These are phyloP conservation scores for Trissonchulus sp. DNA, from an alignment of 2,888 invertebrate genomes.

Conservation along the genomic window DNA sequence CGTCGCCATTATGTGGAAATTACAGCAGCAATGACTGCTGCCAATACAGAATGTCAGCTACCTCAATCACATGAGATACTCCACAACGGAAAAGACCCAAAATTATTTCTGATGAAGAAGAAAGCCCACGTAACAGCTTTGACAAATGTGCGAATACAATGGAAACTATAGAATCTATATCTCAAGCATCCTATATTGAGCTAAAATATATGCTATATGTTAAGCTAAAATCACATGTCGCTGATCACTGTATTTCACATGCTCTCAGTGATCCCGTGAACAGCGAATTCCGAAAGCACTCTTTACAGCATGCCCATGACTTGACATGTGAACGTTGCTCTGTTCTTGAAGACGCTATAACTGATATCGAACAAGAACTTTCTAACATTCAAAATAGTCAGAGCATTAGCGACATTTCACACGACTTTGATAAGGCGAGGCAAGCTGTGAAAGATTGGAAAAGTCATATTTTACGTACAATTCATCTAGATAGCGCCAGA, in stretches of 20 bases:
- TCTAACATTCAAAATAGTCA: too few relatives aligned
- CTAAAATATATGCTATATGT: slow-evolving; percentile 4
- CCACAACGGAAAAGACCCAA: too few relatives aligned
- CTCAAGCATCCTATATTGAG: too few relatives aligned
- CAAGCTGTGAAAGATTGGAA: neutral
- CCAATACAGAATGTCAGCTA: too few relatives aligned
- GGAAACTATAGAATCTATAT: too few relatives aligned
- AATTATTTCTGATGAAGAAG: too few relatives aligned
- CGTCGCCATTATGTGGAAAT: too few relatives aligned
- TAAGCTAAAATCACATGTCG: neutral
- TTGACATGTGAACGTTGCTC: neutral
- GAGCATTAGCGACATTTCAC: too few relatives aligned
- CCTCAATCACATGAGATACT: too few relatives aligned
- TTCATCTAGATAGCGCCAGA: slow-evolving; percentile 16
- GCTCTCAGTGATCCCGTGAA: slow-evolving; percentile 3
- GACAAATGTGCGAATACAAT: too few relatives aligned
- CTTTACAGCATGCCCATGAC: neutral
- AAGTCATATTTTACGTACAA: slow-evolving; percentile 3
- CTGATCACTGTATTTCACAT: slow-evolving; percentile 1
- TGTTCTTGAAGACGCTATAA: neutral
- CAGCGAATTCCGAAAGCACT: neutral
- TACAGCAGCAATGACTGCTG: too few relatives aligned
- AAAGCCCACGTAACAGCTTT: too few relatives aligned
- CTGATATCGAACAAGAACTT: neutral
- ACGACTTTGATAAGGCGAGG: neutral